These are phyloP conservation scores for Cheilinus undulatus DNA, from an alignment of 2,113 vertebrate genomes.

Conservation along the genomic window DNA sequence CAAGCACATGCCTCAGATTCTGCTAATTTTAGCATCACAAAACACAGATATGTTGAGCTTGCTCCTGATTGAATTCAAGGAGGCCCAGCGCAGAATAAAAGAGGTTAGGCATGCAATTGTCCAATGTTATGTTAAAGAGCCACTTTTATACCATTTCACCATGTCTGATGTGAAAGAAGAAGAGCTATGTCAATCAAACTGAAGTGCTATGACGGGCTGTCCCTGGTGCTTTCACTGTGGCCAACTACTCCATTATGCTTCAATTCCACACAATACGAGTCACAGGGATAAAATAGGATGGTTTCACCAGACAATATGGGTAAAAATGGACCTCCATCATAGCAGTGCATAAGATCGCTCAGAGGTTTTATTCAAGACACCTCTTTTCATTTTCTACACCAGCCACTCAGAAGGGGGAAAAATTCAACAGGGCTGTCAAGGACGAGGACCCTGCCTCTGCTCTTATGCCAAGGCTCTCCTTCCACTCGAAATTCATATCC, in stretches of 20 bases:
- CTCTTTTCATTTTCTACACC: conserved; percentile 55
- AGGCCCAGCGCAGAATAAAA: conserved; percentile 63
- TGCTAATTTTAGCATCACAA: conserved; percentile 74
- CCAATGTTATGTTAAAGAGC: conserved; percentile 80
- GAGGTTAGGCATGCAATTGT: conserved; percentile 70
- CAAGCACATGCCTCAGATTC: conserved; percentile 61
- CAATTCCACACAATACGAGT: conserved; percentile 63
- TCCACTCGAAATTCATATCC: conserved; percentile 48
- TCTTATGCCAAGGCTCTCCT: conserved; percentile 37
- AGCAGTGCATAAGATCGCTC: conserved; percentile 43
- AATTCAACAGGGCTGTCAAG: conserved; percentile 51
- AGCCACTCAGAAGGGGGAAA: conserved; percentile 47
- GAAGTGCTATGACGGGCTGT: conserved; percentile 59
- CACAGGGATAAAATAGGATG: conserved; percentile 44
- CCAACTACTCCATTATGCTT: conserved; percentile 62
- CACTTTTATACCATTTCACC: conserved; percentile 68
- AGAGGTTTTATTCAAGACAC: conserved; percentile 46
- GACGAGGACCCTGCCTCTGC: conserved; percentile 14
- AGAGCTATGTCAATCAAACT: conserved; percentile 73
- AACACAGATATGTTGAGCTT: conserved; percentile 71
- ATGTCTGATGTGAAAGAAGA: conserved; percentile 67
- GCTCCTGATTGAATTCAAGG: conserved; percentile 62
- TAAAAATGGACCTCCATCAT: conserved; percentile 55
- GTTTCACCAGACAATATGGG: conserved; percentile 45
- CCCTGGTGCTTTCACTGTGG: conserved; percentile 37